Evolutionary conservation across 92 coral and sea anemone species (phyloP).

Genomic region (Montipora capitata): DNA sequence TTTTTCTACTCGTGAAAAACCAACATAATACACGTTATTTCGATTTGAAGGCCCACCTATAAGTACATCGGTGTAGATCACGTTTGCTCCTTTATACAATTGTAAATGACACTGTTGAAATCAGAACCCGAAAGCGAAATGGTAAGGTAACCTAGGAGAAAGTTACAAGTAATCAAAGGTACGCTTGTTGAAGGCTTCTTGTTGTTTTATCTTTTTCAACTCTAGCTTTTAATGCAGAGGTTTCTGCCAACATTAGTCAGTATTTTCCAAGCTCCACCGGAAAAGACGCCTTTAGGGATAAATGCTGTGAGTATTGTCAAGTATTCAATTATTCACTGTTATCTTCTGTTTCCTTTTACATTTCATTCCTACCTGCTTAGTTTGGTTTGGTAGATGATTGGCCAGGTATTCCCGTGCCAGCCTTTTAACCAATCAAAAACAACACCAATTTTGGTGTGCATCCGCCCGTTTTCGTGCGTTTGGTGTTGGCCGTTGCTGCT

Average conservation of each 20-base stretch:
- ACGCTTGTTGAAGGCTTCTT: neutral
- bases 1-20: no score
- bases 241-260: conserved; percentile 95
- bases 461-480: neutral
- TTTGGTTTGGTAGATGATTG: neutral
- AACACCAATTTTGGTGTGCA: neutral
- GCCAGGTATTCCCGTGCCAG: neutral
- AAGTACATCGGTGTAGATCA: no score
- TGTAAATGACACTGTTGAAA: no score
- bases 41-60: no score
- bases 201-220: neutral
- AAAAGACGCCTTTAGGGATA: conserved; percentile 92
- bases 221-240: conserved; percentile 92
- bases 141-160: no score
- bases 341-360: neutral
- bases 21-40: no score
- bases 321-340: neutral
- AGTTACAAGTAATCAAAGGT: no score
- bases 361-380: no score
- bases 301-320: conserved; percentile 82
- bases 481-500: neutral
- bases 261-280: conserved; percentile 96
- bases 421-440: neutral
- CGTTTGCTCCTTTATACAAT: no score
- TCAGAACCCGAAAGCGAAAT: no score